These are phyloP conservation scores for Anastrepha obliqua DNA, from an alignment of 1,140 invertebrate genomes.

Conservation along the genomic window DNA sequence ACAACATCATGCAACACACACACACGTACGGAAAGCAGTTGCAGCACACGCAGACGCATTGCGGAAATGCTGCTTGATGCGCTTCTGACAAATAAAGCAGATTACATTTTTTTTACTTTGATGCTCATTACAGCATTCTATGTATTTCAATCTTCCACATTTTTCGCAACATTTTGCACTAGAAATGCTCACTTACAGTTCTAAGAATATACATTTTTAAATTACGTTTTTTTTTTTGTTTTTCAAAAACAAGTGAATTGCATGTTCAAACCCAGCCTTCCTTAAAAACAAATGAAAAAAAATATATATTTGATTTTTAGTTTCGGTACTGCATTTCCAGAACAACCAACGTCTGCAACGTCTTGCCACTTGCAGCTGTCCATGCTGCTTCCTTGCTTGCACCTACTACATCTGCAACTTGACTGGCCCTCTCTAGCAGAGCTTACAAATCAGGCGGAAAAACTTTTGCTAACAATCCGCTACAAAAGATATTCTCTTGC, in stretches of 20 bases:
- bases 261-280: neutral
- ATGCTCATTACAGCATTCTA: neutral
- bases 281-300: neutral
- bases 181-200: slow-evolving; percentile 13
- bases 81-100: slow-evolving; percentile 36
- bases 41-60: neutral
- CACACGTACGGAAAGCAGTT: neutral
- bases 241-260: too few relatives aligned
- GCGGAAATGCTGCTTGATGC: neutral
- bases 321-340: too few relatives aligned
- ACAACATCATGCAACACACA: neutral
- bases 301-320: too few relatives aligned
- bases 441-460: neutral
- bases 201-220: neutral
- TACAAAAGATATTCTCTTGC: neutral
- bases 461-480: slow-evolving; percentile 2
- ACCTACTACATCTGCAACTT: neutral
- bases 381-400: neutral
- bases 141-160: neutral
- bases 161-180: neutral
- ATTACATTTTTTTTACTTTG: neutral
- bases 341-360: too few relatives aligned
- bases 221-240: too few relatives aligned
- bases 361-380: too few relatives aligned
- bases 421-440: neutral